phyloP scores from a whole-genome alignment of 2,113 vertebrate genomes.

The Onychostruthus taczanowskii region DNA sequence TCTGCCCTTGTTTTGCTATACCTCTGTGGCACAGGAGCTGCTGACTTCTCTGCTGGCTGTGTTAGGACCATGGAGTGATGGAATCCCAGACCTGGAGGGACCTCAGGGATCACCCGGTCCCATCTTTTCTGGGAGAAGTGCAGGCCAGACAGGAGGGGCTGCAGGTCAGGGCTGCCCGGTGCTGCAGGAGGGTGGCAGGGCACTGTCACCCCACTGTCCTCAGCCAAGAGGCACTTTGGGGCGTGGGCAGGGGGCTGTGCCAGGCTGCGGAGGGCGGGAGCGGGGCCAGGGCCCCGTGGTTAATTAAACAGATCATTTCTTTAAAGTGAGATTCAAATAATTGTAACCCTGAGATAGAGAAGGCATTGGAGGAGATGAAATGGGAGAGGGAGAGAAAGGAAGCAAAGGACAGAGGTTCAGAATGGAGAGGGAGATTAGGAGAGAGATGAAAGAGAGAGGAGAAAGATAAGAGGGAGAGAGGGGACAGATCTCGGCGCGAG shows the following conservation, averaged over 20 bases:
- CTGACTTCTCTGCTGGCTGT: neutral
- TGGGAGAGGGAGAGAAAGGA: slow-evolving; percentile 39
- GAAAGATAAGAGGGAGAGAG: slow-evolving; percentile 67
- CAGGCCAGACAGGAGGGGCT: neutral
- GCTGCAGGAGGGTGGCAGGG: neutral
- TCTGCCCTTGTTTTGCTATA: neutral
- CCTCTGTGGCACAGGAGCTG: neutral
- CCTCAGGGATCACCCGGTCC: neutral
- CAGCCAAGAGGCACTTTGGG: neutral
- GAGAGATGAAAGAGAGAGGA: slow-evolving; percentile 74
- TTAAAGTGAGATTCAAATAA: slow-evolving; percentile 48
- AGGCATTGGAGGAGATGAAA: slow-evolving; percentile 62
- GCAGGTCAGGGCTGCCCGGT: neutral
- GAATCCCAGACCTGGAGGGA: neutral
- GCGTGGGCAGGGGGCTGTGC: neutral
- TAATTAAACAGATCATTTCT: neutral
- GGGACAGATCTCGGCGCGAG: slow-evolving; percentile 55
- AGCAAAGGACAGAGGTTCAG: slow-evolving; percentile 62
- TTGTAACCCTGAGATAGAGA: slow-evolving; percentile 36
- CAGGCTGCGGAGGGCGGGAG: neutral
- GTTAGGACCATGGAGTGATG: neutral
- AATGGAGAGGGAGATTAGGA: slow-evolving; percentile 45
- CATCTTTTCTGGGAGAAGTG: neutral
- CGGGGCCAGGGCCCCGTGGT: accelerated
- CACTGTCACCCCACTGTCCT: neutral